Evolutionary conservation across 2,888 invertebrate species (phyloP).

Genomic region (Diarsia brunnea): DNA sequence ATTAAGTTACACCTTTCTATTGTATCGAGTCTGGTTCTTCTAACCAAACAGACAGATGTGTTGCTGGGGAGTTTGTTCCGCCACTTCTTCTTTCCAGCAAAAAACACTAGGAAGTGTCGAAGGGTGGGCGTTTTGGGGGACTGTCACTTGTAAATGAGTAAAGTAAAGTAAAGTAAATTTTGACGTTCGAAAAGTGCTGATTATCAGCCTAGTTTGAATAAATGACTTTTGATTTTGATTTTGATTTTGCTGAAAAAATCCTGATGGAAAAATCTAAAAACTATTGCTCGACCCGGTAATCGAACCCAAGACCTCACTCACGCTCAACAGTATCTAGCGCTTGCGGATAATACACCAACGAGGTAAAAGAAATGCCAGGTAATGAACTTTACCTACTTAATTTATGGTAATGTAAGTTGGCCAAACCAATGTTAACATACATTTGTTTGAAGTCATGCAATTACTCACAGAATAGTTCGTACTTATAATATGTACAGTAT

Average conservation of each 20-base stretch:
- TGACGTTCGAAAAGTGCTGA: too few relatives aligned
- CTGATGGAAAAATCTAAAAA: background rate
- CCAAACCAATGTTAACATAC: background rate
- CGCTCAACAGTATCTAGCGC: background rate
- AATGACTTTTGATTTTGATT: too few relatives aligned
- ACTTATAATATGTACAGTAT: constrained; percentile 7
- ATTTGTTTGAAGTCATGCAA: constrained; percentile 2
- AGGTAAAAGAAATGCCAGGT: background rate
- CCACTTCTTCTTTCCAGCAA: too few relatives aligned
- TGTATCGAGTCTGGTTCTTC: too few relatives aligned
- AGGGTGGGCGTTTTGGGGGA: too few relatives aligned
- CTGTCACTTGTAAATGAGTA: too few relatives aligned
- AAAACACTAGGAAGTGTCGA: too few relatives aligned
- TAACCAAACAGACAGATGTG: too few relatives aligned
- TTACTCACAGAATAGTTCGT: constrained; percentile 1
- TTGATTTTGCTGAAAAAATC: background rate
- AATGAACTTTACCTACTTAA: constrained; percentile 3
- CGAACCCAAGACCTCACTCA: background rate
- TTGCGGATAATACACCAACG: background rate
- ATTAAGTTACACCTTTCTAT: too few relatives aligned
- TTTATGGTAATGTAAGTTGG: background rate
- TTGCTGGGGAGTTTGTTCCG: too few relatives aligned
- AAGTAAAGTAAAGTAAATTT: too few relatives aligned
- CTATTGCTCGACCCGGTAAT: background rate
- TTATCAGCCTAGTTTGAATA: too few relatives aligned